A percentile compares a stretch with the other conserved stretches of the same genome.
These are phyloP conservation scores for Erannis defoliaria DNA, from an alignment of 2,888 invertebrate species.

Conservation along the genomic window DNA sequence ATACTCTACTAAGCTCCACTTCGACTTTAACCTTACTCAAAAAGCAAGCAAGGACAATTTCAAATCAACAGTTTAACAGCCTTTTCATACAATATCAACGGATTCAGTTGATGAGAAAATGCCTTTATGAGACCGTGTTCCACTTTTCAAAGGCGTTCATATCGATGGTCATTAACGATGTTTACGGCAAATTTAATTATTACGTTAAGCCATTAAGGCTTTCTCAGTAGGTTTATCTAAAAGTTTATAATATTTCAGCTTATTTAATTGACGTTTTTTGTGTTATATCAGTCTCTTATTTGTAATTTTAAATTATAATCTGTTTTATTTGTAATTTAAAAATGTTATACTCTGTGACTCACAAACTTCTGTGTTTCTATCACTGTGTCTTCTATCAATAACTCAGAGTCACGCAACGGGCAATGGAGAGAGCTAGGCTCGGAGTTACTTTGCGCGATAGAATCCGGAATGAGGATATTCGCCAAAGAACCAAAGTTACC, in stretches of 20 bases:
- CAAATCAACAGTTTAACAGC: slow-evolving; percentile 23
- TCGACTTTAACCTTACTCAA: slow-evolving; percentile 6
- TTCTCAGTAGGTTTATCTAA: background rate
- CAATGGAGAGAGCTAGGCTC: too few relatives aligned
- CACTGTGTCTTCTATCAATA: too few relatives aligned
- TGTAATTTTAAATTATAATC: background rate
- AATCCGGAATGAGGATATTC: too few relatives aligned
- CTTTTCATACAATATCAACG: slow-evolving; percentile 31
- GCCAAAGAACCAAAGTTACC: too few relatives aligned
- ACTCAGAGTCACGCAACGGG: too few relatives aligned
- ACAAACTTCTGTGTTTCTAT: too few relatives aligned
- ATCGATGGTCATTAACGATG: slow-evolving; percentile 14
- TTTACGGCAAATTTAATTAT: slow-evolving; percentile 20
- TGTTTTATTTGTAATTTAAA: too few relatives aligned
- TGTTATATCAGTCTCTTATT: background rate
- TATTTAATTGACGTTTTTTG: background rate
- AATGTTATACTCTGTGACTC: too few relatives aligned
- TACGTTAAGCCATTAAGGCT: slow-evolving; percentile 1
- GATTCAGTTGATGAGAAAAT: slow-evolving; percentile 24
- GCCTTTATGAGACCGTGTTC: slow-evolving; percentile 29
- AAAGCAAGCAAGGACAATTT: slow-evolving; percentile 13
- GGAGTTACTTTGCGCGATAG: too few relatives aligned
- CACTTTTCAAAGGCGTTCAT: slow-evolving; percentile 25
- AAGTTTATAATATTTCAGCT: background rate
- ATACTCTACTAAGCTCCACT: background rate